Evolutionary conservation across 2,888 invertebrate genomes (phyloP), one percentile per base, ranked within the genome.

Genomic region (Cetonia aurata): DNA sequence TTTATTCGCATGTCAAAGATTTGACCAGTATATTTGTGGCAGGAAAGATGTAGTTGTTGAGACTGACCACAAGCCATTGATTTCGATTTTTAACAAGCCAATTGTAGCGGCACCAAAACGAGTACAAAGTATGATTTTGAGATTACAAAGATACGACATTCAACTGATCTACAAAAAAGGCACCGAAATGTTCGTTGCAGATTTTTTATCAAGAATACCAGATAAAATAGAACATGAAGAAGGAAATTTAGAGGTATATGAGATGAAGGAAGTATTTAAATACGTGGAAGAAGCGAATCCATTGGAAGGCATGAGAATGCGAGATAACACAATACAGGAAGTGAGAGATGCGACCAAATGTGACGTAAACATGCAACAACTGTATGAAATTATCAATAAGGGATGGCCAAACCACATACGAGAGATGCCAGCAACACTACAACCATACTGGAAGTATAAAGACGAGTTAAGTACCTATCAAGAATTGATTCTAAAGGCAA

Each of bases 21-120:
- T 77, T 69, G 65, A 76, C 31, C 72, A 77, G 31, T 74, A 71
- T 31, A 73, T 74, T 52, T 72, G 71, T 19, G 75, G 74, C 0
- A 75, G 68, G 65, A 50, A 52, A 46, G 50, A 74, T 33, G 50
- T 76, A 2, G 67, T 46, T n/a, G 44, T 76, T 1, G 67, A 75
- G 67, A 75, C 74, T 0, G 75, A 76, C 69, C 77, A 76, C 44
- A 69, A n/a, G n/a, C n/a, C n/a, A n/a, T n/a, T n/a, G n/a, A n/a
- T n/a, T n/a, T n/a, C n/a, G n/a, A n/a, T n/a, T 13, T 60, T 60
- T 42, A 37, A 60, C 17, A 60, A 60, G 25, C 42, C 42, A n/a
- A n/a, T n/a, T n/a, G n/a, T n/a, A n/a, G n/a, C n/a, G n/a, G 12
- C 62, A 69, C 10, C 68, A 70, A 31, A 71, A 50, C 56, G 71